Percentiles rank a stretch among this genome's conserved stretches.
Conservation (phyloP, 1,140 invertebrate species). For the Euborellia annulipes region DNA sequence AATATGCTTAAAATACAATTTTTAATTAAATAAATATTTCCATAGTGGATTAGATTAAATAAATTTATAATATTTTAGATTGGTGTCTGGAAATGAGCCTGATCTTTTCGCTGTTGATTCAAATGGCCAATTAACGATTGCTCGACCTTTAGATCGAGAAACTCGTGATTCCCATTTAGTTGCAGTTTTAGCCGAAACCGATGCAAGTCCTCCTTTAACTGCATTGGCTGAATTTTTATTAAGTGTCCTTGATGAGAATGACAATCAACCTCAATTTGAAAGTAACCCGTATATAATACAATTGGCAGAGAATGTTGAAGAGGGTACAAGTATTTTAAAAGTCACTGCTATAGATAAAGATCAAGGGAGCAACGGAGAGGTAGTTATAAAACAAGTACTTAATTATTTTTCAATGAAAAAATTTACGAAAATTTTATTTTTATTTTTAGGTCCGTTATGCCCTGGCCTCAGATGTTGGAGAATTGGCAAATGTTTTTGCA, state of each 20-base stretch:
- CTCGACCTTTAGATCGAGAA: conserved; percentile 63
- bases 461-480: conserved; percentile 38
- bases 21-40: neutral
- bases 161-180: conserved; percentile 48
- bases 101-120: conserved; percentile 58
- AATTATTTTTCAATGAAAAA: too few relatives aligned
- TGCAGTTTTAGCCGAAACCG: conserved; percentile 63
- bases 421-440: too few relatives aligned
- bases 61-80: conserved; percentile 14
- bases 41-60: neutral
- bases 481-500: conserved; percentile 54
- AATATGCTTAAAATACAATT: neutral
- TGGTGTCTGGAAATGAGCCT: conserved; percentile 43
- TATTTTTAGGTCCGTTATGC: conserved; percentile 42
- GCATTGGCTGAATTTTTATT: conserved; percentile 58
- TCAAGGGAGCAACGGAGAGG: conserved; percentile 68
- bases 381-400: too few relatives aligned
- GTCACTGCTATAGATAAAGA: conserved; percentile 69
- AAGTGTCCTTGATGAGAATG: conserved; percentile 78
- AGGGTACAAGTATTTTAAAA: conserved; percentile 58
- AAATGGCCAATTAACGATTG: conserved; percentile 53
- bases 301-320: conserved; percentile 67
- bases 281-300: conserved; percentile 59
- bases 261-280: conserved; percentile 75
- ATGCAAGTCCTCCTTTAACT: conserved; percentile 53